Evolutionary conservation across 2,888 invertebrate genomes (phyloP).

Genomic region (Erebia aethiops): DNA sequence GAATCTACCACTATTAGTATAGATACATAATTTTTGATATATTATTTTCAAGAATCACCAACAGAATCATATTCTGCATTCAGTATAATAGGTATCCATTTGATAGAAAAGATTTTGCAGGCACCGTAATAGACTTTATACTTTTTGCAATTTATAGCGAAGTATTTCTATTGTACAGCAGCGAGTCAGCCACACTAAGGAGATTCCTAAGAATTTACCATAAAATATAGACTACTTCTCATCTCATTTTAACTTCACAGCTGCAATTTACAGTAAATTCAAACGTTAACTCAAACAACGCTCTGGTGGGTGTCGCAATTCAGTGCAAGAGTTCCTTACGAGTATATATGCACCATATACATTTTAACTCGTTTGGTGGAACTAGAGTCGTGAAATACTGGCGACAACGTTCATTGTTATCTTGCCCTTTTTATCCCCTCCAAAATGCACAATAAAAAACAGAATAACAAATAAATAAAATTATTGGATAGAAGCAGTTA

Average conservation of each 20-base stretch:
- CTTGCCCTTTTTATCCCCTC: not conserved
- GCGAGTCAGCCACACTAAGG: not conserved
- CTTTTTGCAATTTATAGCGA: not conserved
- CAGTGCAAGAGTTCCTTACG: slow-evolving; percentile 17
- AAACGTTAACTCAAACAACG: slow-evolving; percentile 21
- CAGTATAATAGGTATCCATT: no score
- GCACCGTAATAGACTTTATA: not conserved
- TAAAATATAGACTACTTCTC: slow-evolving; percentile 4
- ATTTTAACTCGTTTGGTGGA: slow-evolving; percentile 9
- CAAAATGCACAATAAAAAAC: not conserved
- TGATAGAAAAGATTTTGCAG: no score
- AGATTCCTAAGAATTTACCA: slow-evolving; percentile 1
- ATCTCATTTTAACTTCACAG: not conserved
- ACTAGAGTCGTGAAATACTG: slow-evolving; percentile 1
- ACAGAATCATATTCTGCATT: no score
- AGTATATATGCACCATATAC: not conserved
- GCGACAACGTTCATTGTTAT: not conserved
- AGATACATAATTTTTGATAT: no score
- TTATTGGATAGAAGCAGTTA: not conserved
- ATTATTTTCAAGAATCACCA: no score
- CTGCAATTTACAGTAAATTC: slow-evolving; percentile 12
- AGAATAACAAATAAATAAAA: not conserved
- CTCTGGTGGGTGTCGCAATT: slow-evolving; percentile 5
- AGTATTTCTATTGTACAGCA: slow-evolving; percentile 2
- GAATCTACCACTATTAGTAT: no score